Conservation (phyloP, 1,140 invertebrate genomes). For the Daktulosphaira vitifoliae region DNA sequence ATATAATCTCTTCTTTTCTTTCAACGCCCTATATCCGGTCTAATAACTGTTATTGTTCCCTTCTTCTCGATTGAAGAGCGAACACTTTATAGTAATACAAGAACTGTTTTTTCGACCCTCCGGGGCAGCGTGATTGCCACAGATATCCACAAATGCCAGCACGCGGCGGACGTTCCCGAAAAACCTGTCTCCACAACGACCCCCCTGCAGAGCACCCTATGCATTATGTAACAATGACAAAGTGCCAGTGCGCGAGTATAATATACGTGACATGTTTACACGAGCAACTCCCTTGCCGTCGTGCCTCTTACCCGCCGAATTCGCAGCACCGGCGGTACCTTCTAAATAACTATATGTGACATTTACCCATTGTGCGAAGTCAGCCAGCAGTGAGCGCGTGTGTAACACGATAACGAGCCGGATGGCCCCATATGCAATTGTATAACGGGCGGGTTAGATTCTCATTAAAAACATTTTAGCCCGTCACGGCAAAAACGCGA, state of each 20-base stretch:
- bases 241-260: background rate
- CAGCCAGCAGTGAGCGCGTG: background rate
- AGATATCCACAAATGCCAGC: constrained; percentile 3
- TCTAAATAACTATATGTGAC: constrained; percentile 15
- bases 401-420: constrained; percentile 10
- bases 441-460: background rate
- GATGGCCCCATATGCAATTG: background rate
- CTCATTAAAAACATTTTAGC: background rate
- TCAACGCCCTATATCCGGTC: no score
- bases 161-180: background rate
- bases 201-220: background rate
- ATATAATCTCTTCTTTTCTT: no score
- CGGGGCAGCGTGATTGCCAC: background rate
- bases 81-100: no score
- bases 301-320: background rate
- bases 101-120: no score
- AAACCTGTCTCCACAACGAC: background rate
- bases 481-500: no score
- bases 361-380: background rate
- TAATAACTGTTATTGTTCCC: no score
- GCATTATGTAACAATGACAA: constrained; percentile 6
- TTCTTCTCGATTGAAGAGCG: no score
- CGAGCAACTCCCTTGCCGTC: background rate
- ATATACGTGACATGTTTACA: constrained; percentile 22
- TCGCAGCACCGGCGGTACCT: background rate